Conservation (phyloP, 1,140 invertebrate species). For the Ostrea denselamellosa region DNA sequence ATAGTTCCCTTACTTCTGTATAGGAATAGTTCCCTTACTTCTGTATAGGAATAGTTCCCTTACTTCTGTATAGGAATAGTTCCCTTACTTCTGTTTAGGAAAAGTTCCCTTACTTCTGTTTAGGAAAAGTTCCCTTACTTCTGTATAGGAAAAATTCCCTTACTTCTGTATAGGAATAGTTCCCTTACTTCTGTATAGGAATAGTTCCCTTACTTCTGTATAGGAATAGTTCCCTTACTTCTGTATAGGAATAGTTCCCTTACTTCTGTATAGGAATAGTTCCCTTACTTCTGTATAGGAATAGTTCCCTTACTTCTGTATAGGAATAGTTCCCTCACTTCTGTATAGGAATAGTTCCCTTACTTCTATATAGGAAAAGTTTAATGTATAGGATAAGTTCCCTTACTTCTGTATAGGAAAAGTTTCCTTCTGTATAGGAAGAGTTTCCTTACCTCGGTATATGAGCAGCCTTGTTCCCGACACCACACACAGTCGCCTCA, state of each 20-base stretch:
- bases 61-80: constrained; percentile 78
- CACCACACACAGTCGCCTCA: constrained; percentile 73
- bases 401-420: constrained; percentile 77
- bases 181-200: constrained; percentile 49
- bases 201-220: constrained; percentile 73
- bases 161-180: constrained; percentile 78
- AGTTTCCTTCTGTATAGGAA: too few relatives aligned
- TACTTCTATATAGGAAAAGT: constrained; percentile 78
- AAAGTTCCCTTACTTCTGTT: constrained; percentile 71
- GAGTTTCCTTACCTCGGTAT: constrained; percentile 73
- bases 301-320: constrained; percentile 73
- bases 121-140: too few relatives aligned
- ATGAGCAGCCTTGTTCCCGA: constrained; percentile 76
- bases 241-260: neutral
- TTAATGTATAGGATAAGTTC: too few relatives aligned
- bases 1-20: constrained; percentile 73
- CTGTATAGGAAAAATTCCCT: neutral
- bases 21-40: constrained; percentile 74
- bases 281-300: constrained; percentile 49
- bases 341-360: neutral
- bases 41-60: neutral
- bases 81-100: constrained; percentile 48
- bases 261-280: constrained; percentile 78
- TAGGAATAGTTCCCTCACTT: constrained; percentile 74
- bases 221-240: constrained; percentile 74